Percentiles rank a stretch among this genome's conserved stretches.
phyloP scores from a whole-genome alignment of 2,888 invertebrate genomes.

The Deilephila elpenor region DNA sequence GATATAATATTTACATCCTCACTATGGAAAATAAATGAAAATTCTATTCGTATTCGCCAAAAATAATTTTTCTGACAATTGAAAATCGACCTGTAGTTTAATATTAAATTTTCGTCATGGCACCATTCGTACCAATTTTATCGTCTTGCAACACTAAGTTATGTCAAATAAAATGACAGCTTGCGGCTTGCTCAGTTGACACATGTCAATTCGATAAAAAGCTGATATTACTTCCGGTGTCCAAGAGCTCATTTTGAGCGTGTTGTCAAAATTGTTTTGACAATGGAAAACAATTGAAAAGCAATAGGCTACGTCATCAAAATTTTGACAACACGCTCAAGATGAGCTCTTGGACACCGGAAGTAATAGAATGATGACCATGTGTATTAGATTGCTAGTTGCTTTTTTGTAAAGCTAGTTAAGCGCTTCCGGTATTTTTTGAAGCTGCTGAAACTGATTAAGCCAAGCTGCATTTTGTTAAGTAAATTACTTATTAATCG shows the following conservation, averaged over 20 bases:
- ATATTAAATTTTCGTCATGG: neutral
- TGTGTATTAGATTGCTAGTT: neutral
- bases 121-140: neutral
- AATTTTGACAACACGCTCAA: no score
- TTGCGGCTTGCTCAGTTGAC: conserved; percentile 8
- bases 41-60: neutral
- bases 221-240: no score
- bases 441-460: conserved; percentile 18
- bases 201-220: neutral
- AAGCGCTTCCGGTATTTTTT: neutral
- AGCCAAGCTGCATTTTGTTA: conserved; percentile 7
- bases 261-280: no score
- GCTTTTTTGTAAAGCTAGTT: conserved; percentile 9
- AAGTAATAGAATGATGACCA: no score
- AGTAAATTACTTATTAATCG: neutral
- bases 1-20: no score
- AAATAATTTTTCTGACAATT: no score
- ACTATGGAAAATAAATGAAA: neutral
- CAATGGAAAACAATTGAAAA: no score
- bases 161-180: conserved; percentile 20
- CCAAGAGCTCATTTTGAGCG: no score
- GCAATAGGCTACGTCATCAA: no score
- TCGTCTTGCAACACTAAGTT: neutral
- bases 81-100: neutral
- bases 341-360: no score